Conservation (phyloP, 2,113 vertebrate genomes). For the Ageneiosus marmoratus region DNA sequence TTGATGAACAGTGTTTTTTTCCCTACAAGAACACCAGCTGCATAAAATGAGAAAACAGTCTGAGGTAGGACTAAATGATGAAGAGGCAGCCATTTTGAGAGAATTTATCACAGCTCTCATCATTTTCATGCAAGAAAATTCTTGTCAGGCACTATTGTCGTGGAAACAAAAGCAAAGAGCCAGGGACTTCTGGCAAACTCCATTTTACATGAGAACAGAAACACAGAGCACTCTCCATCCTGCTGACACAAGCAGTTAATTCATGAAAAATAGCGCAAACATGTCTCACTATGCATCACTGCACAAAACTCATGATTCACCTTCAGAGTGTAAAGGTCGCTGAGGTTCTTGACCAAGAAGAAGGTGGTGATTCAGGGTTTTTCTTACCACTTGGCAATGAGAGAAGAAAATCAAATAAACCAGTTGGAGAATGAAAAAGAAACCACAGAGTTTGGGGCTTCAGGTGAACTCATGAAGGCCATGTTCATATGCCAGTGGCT, state of each 20-base stretch:
- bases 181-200: conserved; percentile 28
- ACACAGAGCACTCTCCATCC: conserved; percentile 7
- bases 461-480: neutral
- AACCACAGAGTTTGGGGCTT: conserved; percentile 8
- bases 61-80: conserved; percentile 41
- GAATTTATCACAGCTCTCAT: conserved; percentile 47
- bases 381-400: conserved; percentile 29
- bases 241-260: conserved; percentile 41
- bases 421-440: conserved; percentile 3
- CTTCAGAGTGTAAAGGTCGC: conserved; percentile 38
- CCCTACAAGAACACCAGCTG: conserved; percentile 34
- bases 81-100: conserved; percentile 49
- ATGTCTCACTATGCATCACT: conserved; percentile 37
- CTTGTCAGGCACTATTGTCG: conserved; percentile 47
- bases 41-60: conserved; percentile 47
- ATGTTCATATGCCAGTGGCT: conserved; percentile 3
- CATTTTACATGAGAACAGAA: conserved; percentile 18
- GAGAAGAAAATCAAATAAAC: conserved; percentile 1
- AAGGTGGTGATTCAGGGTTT: conserved; percentile 43
- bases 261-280: conserved; percentile 48
- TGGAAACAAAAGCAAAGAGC: conserved; percentile 41
- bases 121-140: conserved; percentile 24
- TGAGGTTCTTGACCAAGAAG: conserved; percentile 39
- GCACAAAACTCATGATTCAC: conserved; percentile 42
- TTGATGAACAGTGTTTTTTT: conserved; percentile 40